Conservation (phyloP, 2,113 vertebrate species). For the Bubalus kerabau region DNA sequence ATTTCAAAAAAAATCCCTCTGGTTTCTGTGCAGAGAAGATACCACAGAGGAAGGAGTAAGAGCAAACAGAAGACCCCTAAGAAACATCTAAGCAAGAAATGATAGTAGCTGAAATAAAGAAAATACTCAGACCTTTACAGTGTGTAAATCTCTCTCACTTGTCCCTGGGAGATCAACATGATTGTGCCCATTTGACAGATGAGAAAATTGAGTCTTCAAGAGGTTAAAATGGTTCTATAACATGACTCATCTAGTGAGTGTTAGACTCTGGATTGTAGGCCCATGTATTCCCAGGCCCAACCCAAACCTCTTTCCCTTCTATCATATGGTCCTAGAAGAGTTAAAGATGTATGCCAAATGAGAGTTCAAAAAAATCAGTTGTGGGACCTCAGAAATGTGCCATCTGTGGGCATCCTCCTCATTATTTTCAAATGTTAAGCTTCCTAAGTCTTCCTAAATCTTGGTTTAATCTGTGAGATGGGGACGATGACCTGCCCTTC, state of each 20-base stretch:
- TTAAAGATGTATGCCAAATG: neutral
- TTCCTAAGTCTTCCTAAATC: neutral
- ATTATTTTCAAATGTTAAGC: neutral
- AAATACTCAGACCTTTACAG: too few species aligned
- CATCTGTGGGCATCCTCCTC: neutral
- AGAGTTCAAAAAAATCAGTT: neutral
- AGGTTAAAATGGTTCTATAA: neutral
- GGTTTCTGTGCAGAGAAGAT: neutral
- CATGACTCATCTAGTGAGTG: neutral
- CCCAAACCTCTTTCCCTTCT: neutral
- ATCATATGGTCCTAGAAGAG: neutral
- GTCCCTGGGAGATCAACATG: neutral
- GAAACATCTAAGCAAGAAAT: neutral
- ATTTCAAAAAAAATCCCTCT: neutral
- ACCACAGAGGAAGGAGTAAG: neutral
- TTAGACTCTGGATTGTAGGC: too few species aligned
- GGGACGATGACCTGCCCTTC: neutral
- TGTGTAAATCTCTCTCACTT: neutral
- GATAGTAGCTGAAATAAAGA: neutral
- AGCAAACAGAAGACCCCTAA: neutral
- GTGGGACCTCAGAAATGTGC: neutral
- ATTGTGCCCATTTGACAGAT: neutral
- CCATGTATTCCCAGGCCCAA: neutral
- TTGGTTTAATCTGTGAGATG: neutral
- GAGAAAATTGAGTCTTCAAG: neutral